Base-by-base conservation (phyloP, 2,113 vertebrate species). In the Oophaga pumilio region DNA sequence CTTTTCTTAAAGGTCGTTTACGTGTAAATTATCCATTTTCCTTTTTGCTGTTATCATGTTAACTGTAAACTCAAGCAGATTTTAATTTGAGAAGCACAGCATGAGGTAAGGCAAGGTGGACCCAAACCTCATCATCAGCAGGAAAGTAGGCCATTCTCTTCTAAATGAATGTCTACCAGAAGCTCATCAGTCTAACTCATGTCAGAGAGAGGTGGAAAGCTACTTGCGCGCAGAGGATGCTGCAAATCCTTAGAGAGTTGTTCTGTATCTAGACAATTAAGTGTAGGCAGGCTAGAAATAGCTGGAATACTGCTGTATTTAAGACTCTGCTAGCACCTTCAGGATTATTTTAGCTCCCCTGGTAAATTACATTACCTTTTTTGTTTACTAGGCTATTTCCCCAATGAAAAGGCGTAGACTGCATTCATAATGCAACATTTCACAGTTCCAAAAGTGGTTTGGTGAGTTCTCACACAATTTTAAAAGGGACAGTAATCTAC, bases 21-120 rank as follows among this genome's bases (percentile, higher is more conserved):
- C 6, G 8, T 69, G 13, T 68, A 62, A 49, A 26, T 24, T 24
- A 68, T 56, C 49, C 17, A 22, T 83, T 64, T 69, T 52, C 53
- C 81, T 68, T 18, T 24, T 69, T 83, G 22, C 62, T 69, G n/a
- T 53, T 83, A 53, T 83, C 7, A 0, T 62, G 33, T 49, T 82
- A 62, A 62, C 13, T 82, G 79, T 43, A 64, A 82, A 28, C 59
- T 22, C 33, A 50, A 82, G 59, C 57, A 64, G 57, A 49, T 60
- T 62, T 82, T 83, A 83, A 83, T 83, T 68, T 83, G 81, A 83
- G n/a, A 83, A 83, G 28, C 33, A 49, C 81, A 83, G 81, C 62
- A 56, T 69, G 81, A 26, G 62, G 49, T 69, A 64, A 9, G 6
- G 50, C 62, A 62, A 83, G 60, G 60, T 68, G 60, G 33, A 82